Evolutionary conservation across 2,888 invertebrate genomes (phyloP).

Genomic region (Liopterus haemorrhoidalis): DNA sequence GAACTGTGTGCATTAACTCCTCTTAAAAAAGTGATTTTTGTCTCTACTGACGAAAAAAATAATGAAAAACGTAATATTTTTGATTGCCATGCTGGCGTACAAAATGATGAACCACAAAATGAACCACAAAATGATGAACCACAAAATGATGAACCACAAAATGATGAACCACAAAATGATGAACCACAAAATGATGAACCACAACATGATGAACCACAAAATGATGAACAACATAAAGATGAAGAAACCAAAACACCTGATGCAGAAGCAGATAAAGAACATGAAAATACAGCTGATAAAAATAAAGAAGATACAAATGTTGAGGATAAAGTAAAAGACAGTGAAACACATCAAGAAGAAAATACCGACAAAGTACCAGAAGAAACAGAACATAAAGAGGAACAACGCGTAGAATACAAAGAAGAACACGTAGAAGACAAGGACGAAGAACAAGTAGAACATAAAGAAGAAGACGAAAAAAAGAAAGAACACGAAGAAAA

Average conservation of each 20-base stretch:
- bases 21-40: too few relatives aligned
- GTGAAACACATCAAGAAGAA: slow-evolving; percentile 2
- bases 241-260: slow-evolving; percentile 9
- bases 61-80: too few relatives aligned
- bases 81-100: too few relatives aligned
- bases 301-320: slow-evolving; percentile 3
- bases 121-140: too few relatives aligned
- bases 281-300: slow-evolving; percentile 3
- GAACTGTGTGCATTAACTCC: too few relatives aligned
- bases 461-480: slow-evolving; percentile 6
- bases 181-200: slow-evolving; percentile 8
- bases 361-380: slow-evolving; percentile 4
- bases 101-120: too few relatives aligned
- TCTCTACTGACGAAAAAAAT: too few relatives aligned
- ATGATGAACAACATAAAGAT: slow-evolving; percentile 16
- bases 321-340: slow-evolving; percentile 2
- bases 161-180: slow-evolving; percentile 12
- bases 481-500: slow-evolving; percentile 5
- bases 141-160: too few relatives aligned
- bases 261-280: neutral
- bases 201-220: slow-evolving; percentile 17
- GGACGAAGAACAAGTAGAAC: too few relatives aligned
- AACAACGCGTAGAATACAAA: too few relatives aligned
- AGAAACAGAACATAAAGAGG: slow-evolving; percentile 1
- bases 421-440: too few relatives aligned